These are phyloP conservation scores for Cheilosia soror DNA, from an alignment of 2,888 invertebrate genomes.

Conservation along the genomic window DNA sequence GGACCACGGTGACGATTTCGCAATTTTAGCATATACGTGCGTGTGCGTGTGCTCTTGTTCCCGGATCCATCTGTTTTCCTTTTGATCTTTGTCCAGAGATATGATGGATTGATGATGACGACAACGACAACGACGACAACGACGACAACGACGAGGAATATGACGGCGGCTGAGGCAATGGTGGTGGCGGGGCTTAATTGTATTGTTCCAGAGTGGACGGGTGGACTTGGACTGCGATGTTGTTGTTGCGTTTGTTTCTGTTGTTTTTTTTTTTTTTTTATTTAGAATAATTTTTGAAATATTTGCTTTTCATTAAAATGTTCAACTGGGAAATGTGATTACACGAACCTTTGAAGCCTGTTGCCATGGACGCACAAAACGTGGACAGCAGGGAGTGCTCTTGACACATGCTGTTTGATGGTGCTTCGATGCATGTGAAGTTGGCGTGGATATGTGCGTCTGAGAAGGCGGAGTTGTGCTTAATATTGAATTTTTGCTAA, in stretches of 20 bases:
- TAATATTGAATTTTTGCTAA: conserved; percentile 5
- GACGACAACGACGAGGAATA: background rate
- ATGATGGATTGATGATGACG: conserved; percentile 64
- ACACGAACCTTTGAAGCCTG: conserved; percentile 61
- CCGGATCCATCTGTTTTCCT: conserved; percentile 67
- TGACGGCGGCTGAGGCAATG: background rate
- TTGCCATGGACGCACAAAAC: conserved; percentile 44
- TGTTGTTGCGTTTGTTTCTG: background rate
- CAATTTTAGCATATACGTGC: conserved; percentile 44
- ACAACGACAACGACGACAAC: background rate
- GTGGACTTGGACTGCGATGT: background rate
- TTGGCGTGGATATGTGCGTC: background rate
- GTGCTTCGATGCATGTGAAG: background rate
- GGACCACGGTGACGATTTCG: conserved; percentile 51
- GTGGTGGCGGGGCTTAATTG: conserved; percentile 54
- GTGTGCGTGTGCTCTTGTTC: conserved; percentile 39
- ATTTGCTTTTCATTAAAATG: conserved; percentile 73
- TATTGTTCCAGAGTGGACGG: conserved; percentile 55
- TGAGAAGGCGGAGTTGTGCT: background rate
- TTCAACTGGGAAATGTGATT: conserved; percentile 62
- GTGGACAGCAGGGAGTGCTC: conserved; percentile 23
- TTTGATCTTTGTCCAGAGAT: conserved; percentile 69
- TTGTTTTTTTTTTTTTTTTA: conserved; percentile 18
- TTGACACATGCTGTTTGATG: conserved; percentile 42
- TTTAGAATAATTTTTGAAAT: conserved; percentile 58